Base-by-base conservation (phyloP, 1,140 invertebrate genomes). In the Procambarus clarkii region DNA sequence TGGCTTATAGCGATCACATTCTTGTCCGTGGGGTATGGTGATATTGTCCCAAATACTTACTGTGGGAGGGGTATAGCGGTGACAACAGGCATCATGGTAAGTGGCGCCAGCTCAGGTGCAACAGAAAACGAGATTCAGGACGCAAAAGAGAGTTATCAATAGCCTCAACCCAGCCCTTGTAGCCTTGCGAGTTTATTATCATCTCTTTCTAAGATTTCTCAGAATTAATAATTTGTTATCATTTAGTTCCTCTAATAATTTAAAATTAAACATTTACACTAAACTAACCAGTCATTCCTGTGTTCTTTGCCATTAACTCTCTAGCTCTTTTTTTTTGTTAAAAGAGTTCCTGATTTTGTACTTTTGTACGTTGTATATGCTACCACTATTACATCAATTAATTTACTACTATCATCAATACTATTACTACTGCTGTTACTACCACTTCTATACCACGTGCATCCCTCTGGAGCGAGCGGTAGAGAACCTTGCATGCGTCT, bases 11-110 rank as follows among this genome's bases (percentile, higher is more conserved):
- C 98, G 94, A 99, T 98, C 94, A 99, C 98, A 94, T 98, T 99
- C 96, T 97, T 99, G 94, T 99, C 98, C 95, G 98, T 99, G 94
- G 98, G 98, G 94, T 99, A 99, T 96, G 99, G 99, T 94, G 99
- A 99, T 96, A 99, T 99, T 95, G 99, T 99, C 94, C 99, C 99
- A 94, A 99, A 99, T 96, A 99, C 99, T 93, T 99, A 99, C 96
- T 99, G 98, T 96, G 99, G 99, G 94, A 96, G 99, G 95, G 98
- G 97, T 94, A 99, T 99, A 94, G 98, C 99, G 94, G 98, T 99
- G 94, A 98, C 97, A 94, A 99, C 98, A 93, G 99, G 99, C 94
- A 98, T 99, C 94, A 99, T 99, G 98, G 99, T 99, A 97, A 98
- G 96, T 94, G 77, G 78, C n/a, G 86, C 86, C 87, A 64, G 76